A percentile compares a stretch with the other conserved stretches of the same genome.
Evolutionary conservation across 2,113 vertebrate genomes (phyloP).

Genomic region (Castor canadensis): DNA sequence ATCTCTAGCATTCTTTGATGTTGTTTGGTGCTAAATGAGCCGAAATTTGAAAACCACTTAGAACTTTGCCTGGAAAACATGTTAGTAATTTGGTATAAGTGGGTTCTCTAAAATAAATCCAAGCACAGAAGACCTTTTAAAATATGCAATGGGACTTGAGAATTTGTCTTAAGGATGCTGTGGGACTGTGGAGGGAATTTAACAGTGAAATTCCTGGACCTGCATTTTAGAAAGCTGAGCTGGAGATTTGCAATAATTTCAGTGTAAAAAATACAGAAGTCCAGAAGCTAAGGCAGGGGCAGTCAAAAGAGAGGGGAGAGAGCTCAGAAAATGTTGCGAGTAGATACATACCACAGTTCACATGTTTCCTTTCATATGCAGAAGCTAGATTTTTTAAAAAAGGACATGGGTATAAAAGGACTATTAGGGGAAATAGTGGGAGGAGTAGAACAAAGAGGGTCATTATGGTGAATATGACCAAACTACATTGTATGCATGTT

Average conservation of each 20-base stretch:
- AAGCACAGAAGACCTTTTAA: not conserved
- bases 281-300: not conserved
- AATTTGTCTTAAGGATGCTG: not conserved
- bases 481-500: no score
- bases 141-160: not conserved
- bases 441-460: no score
- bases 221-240: not conserved
- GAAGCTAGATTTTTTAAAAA: no score
- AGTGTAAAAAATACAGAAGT: not conserved
- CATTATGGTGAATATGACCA: no score
- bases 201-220: not conserved
- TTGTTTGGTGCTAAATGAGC: not conserved
- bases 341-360: no score
- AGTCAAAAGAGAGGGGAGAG: not conserved
- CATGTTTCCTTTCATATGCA: no score
- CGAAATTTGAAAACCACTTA: not conserved
- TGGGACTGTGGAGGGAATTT: not conserved
- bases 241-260: not conserved
- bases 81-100: not conserved
- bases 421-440: no score
- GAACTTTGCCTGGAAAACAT: not conserved
- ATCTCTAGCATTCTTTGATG: not conserved
- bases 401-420: no score
- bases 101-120: not conserved
- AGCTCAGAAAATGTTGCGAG: not conserved